Evolutionary conservation across 2,888 invertebrate genomes (phyloP), one percentile per base, ranked within the genome.

Genomic region (Acanthopleura granulata): DNA sequence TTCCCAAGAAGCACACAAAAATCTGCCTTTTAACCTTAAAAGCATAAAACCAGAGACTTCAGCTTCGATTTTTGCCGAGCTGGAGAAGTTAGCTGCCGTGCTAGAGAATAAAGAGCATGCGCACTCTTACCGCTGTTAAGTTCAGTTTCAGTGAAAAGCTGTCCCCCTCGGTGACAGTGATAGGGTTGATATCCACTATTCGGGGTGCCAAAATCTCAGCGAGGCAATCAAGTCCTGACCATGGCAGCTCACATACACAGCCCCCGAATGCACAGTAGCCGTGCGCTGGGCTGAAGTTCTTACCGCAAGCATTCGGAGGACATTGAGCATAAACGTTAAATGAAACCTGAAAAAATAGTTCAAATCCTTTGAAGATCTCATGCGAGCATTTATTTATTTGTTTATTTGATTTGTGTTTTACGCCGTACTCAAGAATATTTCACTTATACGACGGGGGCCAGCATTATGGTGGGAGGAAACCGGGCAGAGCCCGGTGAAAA

Each of bases 241-340:
- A 84, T 0, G 84, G 84, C 12, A 77, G 72, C 25, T 74, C 74
- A 74, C 84, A 84, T 15, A 77, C 69, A 75, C 84, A 84, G 12
- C 73, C 72, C 62, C 84, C 84, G 75, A 79, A 78, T 18, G 79
- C 66, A 77, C 84, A 84, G 25, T 77, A 75, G 15, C 84, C 84
- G 27, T 73, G 77, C 9, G 79, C 66, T 16, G 81, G 81, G 14
- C 25, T 62, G 14, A 73, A 70, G 18, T 73, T 62, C 12, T 76
- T 75, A 3, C 82, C 82, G 74, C 83, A 83, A 1, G 82, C 72
- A 73, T 79, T 77, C 3, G 76, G 62, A 16, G 82, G 81, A 72
- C 83, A 83, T 25, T 77, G 74, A 22, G 77, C 74, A 62, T 78
- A 81, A 72, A 73, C 80, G 50, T 73, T 78, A 51, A 74, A 81